These are phyloP conservation scores for Semicossyphus pulcher DNA, from an alignment of 2,113 vertebrate genomes.

Conservation along the genomic window DNA sequence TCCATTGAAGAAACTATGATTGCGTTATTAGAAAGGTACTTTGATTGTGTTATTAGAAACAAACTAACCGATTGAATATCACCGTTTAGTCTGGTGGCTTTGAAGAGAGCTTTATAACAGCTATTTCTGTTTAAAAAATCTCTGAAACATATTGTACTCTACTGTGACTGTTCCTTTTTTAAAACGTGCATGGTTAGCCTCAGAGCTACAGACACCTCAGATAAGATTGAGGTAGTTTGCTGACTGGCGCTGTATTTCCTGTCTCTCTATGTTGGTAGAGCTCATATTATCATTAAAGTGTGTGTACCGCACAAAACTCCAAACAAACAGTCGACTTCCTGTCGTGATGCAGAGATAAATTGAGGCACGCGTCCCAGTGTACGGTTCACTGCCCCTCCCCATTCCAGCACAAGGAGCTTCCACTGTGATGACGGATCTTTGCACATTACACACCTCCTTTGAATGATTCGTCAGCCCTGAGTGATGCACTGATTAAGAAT, in stretches of 20 bases:
- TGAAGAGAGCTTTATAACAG: too few species aligned
- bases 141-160: neutral
- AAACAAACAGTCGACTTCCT: conserved; percentile 34
- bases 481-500: neutral
- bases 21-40: too few species aligned
- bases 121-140: too few species aligned
- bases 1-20: too few species aligned
- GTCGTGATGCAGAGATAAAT: conserved; percentile 32
- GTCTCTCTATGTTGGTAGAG: neutral
- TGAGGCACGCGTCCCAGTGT: neutral
- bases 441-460: neutral
- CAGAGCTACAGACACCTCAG: too few species aligned
- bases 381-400: neutral
- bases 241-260: conserved; percentile 5
- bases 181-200: neutral
- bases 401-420: conserved; percentile 1
- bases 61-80: too few species aligned
- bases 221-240: neutral
- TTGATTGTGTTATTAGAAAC: too few species aligned
- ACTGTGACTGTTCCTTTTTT: neutral
- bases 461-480: neutral
- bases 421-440: neutral
- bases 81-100: too few species aligned
- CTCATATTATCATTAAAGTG: conserved; percentile 6
- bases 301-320: neutral